Evolutionary conservation across 2,888 invertebrate genomes (phyloP).

Genomic region (Philonicus albiceps): DNA sequence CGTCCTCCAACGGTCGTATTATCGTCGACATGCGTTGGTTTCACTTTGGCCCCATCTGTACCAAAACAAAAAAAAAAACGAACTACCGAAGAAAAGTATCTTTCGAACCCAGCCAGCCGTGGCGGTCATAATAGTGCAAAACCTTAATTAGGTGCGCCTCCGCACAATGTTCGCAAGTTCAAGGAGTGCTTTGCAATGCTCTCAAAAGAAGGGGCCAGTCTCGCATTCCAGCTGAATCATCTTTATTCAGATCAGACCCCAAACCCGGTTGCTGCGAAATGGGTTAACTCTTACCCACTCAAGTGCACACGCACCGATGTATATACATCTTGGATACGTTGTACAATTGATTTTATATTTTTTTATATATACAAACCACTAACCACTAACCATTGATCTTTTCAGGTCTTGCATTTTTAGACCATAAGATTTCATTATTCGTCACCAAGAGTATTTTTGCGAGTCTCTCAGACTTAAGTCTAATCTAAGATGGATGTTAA

Average conservation of each 20-base stretch:
- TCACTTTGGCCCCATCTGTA: not conserved
- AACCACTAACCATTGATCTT: not conserved
- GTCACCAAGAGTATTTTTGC: not conserved
- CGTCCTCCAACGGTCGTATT: not conserved
- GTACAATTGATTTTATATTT: not conserved
- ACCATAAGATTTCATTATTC: not conserved
- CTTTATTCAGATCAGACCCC: slow-evolving; percentile 26
- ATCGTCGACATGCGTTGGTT: not conserved
- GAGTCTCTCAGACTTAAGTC: not conserved
- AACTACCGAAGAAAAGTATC: not conserved
- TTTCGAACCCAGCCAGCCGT: not conserved
- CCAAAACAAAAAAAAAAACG: not conserved
- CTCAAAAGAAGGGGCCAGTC: not conserved
- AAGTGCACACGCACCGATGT: not conserved
- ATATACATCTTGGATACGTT: not conserved
- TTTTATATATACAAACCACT: not conserved
- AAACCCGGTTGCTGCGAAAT: not conserved
- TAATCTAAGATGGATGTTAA: not conserved
- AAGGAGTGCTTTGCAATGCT: not conserved
- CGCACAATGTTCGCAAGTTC: not conserved
- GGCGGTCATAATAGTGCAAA: slow-evolving; percentile 2
- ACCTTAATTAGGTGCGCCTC: not conserved
- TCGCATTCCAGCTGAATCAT: slow-evolving; percentile 18
- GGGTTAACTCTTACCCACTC: not conserved
- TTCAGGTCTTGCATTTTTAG: not conserved